These are phyloP conservation scores for Tiliacea citrago DNA, from an alignment of 2,888 invertebrate genomes.

Conservation along the genomic window DNA sequence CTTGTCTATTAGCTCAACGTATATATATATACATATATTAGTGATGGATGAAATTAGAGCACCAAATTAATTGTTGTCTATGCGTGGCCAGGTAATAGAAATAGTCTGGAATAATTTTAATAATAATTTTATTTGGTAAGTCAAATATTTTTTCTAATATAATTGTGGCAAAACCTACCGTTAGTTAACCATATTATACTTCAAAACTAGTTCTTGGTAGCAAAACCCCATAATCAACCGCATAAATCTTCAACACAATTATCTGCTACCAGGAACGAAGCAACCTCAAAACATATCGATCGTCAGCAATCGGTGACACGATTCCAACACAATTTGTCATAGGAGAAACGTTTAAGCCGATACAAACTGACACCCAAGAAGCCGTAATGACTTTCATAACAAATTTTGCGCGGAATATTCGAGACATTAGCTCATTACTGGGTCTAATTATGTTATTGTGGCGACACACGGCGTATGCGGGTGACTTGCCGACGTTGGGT, in stretches of 20 bases:
- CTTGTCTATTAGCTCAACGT: conserved; percentile 9
- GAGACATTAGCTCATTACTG: conserved; percentile 67
- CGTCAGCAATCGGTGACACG: conserved; percentile 58
- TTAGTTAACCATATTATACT: too few relatives aligned
- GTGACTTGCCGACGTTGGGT: background rate
- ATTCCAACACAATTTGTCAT: conserved; percentile 64
- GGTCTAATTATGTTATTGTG: conserved; percentile 65
- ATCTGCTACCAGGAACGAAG: conserved; percentile 21
- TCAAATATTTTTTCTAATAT: too few relatives aligned
- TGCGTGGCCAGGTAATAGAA: background rate
- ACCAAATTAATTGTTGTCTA: background rate
- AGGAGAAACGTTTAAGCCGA: conserved; percentile 53
- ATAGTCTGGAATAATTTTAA: too few relatives aligned
- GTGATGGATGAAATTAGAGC: background rate
- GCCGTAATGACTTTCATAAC: conserved; percentile 63
- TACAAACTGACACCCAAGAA: conserved; percentile 64
- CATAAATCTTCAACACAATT: background rate
- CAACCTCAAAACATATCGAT: conserved; percentile 53
- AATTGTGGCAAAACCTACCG: too few relatives aligned
- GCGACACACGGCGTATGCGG: conserved; percentile 49
- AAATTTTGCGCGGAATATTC: conserved; percentile 67
- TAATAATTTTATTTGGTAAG: too few relatives aligned
- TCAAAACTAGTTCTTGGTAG: too few relatives aligned
- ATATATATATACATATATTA: background rate
- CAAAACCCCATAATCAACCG: too few relatives aligned